Percentiles rank a stretch among this genome's conserved stretches.
Conservation (phyloP, 37 sponge, comb jelly and placozoan genomes). For the Lycopodina hypogea region DNA sequence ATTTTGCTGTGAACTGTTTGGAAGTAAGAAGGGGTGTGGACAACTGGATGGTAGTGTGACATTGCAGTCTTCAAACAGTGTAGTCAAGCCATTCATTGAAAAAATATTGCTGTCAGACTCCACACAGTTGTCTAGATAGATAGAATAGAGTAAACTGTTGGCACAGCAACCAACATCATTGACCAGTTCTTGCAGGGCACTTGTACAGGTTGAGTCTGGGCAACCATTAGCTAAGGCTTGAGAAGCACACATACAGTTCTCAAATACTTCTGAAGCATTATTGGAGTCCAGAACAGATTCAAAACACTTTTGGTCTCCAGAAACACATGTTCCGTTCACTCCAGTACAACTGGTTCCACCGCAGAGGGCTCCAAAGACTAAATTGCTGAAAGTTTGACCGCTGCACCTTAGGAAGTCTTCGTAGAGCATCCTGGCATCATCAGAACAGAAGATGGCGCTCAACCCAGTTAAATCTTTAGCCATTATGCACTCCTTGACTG, state of each 20-base stretch:
- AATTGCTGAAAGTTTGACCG: background rate
- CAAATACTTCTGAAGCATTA: background rate
- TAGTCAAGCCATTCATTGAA: background rate
- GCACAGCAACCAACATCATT: constrained; percentile 3
- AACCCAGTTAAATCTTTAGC: background rate
- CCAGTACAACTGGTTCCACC: background rate
- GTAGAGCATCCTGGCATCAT: background rate
- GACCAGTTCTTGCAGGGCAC: background rate
- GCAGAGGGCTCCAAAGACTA: background rate
- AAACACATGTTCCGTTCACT: background rate
- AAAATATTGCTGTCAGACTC: background rate
- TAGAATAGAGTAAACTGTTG: background rate
- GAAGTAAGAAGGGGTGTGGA: background rate
- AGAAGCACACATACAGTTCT: background rate
- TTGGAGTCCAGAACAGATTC: background rate
- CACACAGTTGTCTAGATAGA: background rate
- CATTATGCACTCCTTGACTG: background rate
- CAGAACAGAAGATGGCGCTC: background rate
- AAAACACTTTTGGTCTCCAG: background rate
- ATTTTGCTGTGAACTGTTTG: too few relatives aligned
- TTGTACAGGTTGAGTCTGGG: background rate
- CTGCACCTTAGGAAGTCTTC: background rate
- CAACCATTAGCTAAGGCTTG: background rate
- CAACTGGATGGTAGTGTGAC: background rate
- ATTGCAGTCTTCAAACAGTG: background rate